Evolutionary conservation across 2,888 invertebrate species (phyloP), one percentile per base, ranked within the genome.

Genomic region (Caenorhabditis japonica): DNA sequence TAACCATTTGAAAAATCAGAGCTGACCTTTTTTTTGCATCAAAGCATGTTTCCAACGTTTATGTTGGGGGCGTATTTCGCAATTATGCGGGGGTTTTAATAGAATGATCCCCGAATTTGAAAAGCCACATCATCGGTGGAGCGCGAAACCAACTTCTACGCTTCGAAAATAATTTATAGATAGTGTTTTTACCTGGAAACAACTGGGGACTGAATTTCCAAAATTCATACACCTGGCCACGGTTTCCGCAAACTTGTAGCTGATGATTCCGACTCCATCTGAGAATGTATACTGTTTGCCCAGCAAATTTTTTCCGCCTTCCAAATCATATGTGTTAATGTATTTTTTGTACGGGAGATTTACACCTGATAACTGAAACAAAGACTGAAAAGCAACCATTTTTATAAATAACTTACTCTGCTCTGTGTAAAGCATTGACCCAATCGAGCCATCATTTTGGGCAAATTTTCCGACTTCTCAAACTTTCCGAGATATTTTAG

Each of bases 351-450:
- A 34, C 7, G 44, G n/a, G n/a, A 76, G 38, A n/a, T 46, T 34
- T 2, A 76, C 62, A 8, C 77, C 75, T 8, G 62, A 51, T 13
- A 68, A 21, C 61, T 66, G 59, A 21, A 72, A 61, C 13, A 21
- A 5, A 44, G 17, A 53, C 23, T 19, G 19, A 4, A 44, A 44
- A 4, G 19, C 23, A 4, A 44, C 15, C 21, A n/a, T n/a, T n/a
- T n/a, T n/a, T n/a, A n/a, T n/a, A n/a, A n/a, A n/a, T n/a, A 15
- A n/a, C n/a, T 23, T 7, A 68, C 60, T 17, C 70, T 43, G 17
- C 66, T 72, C 43, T 87, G 87, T 0, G 88, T 88, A 58, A 88
- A 88, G 55, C 85, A 86, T 51, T 88, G 88, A n/a, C 88, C 88
- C 73, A 88, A 70, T 30, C 88, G 75, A 1, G 88, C 87, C 79